These are phyloP conservation scores for Aurelia aurita DNA, from an alignment of 30 jellyfish, hydroid and myxozoan species.

Conservation along the genomic window DNA sequence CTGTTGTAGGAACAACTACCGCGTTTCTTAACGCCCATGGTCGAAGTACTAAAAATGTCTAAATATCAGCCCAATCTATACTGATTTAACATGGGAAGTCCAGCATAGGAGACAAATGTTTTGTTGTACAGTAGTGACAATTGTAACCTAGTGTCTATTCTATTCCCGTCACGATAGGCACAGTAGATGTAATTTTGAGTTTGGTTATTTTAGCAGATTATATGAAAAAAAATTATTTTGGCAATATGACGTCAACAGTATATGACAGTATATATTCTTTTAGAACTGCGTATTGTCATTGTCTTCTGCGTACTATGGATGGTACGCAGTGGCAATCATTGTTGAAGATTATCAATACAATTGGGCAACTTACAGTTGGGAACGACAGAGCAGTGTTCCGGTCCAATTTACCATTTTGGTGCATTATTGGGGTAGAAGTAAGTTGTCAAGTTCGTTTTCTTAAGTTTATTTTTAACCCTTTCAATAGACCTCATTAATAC, in stretches of 20 bases:
- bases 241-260: background rate
- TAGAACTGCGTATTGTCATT: conserved; percentile 34
- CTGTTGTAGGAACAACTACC: too few species aligned
- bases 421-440: background rate
- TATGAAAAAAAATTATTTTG: background rate
- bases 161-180: too few species aligned
- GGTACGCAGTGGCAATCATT: conserved; percentile 42
- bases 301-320: background rate
- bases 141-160: too few species aligned
- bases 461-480: background rate
- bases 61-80: too few species aligned
- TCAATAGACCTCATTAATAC: too few species aligned
- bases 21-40: too few species aligned
- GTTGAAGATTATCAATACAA: conserved; percentile 36
- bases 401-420: conserved; percentile 19
- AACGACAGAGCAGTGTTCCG: conserved; percentile 28
- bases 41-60: too few species aligned
- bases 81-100: too few species aligned
- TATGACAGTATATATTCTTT: background rate
- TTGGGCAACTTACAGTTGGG: background rate
- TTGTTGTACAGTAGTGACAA: too few species aligned
- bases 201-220: background rate
- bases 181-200: background rate
- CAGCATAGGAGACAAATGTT: too few species aligned
- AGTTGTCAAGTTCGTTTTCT: background rate